These are phyloP conservation scores for Solea senegalensis DNA, from an alignment of 2,113 vertebrate genomes.

Conservation along the genomic window DNA sequence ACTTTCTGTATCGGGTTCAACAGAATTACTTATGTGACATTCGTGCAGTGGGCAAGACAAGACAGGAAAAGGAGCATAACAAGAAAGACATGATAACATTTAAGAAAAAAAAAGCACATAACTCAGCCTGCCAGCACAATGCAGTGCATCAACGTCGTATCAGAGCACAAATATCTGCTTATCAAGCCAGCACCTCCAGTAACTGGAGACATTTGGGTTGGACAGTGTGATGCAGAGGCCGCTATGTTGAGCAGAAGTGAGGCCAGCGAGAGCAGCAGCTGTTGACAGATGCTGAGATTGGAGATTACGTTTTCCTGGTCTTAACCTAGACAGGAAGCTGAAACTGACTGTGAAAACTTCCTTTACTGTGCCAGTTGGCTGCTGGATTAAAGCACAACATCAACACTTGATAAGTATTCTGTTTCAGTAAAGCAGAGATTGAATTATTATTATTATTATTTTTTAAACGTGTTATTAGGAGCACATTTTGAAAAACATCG, in stretches of 20 bases:
- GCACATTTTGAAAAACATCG: too few species aligned
- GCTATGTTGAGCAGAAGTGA: too few species aligned
- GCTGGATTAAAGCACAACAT: background rate
- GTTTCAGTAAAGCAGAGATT: background rate
- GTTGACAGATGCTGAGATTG: constrained; percentile 1
- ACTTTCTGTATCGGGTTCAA: background rate
- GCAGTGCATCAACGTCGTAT: background rate
- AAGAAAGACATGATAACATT: constrained; percentile 12
- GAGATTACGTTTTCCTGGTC: background rate
- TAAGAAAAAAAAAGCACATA: background rate
- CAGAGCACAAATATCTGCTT: background rate
- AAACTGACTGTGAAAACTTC: constrained; percentile 18
- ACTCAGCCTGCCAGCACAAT: background rate
- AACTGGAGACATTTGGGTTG: background rate
- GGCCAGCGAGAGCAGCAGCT: constrained; percentile 18
- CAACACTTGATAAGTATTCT: background rate
- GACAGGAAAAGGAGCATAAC: constrained; percentile 8
- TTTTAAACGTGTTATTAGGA: too few species aligned
- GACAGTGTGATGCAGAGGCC: background rate
- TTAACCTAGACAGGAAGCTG: constrained; percentile 17
- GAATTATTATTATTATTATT: too few species aligned
- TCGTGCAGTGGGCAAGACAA: background rate
- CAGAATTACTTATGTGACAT: background rate
- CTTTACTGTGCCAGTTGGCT: background rate
- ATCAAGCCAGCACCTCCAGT: background rate